phyloP scores from a whole-genome alignment of 2,888 invertebrate species.

The Theretra japonica region DNA sequence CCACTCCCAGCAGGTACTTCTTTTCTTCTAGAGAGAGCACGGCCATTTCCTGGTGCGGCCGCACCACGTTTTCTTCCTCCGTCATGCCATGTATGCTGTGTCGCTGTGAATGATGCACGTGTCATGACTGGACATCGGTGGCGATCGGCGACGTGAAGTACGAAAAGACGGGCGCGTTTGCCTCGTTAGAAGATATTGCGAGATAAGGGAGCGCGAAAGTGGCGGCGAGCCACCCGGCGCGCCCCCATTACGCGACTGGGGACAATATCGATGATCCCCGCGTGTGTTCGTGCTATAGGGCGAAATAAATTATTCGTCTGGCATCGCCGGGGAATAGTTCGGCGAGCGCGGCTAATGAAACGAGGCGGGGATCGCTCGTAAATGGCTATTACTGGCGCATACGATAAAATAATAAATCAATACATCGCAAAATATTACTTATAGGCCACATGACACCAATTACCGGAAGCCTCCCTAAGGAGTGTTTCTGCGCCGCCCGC shows the following conservation, averaged over 20 bases:
- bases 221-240: background rate
- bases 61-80: slow-evolving; percentile 94
- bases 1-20: slow-evolving; percentile 97
- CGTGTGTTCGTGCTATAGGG: slow-evolving; percentile 44
- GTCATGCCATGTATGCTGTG: slow-evolving; percentile 97
- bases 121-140: background rate
- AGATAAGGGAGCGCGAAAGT: background rate
- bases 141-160: background rate
- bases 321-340: slow-evolving; percentile 49
- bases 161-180: background rate
- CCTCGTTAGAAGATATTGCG: background rate
- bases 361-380: slow-evolving; percentile 46
- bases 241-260: background rate
- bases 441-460: slow-evolving; percentile 21
- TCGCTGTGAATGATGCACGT: slow-evolving; percentile 81
- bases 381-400: slow-evolving; percentile 38
- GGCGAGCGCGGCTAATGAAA: slow-evolving; percentile 52
- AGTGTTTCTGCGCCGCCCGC: slow-evolving; percentile 15
- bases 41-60: slow-evolving; percentile 95
- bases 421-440: slow-evolving; percentile 26
- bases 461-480: slow-evolving; percentile 23
- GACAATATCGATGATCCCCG: slow-evolving; percentile 28
- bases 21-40: slow-evolving; percentile 94
- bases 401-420: slow-evolving; percentile 34
- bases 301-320: slow-evolving; percentile 49